phyloP scores from a whole-genome alignment of 2,113 vertebrate species.

The Numenius arquata region DNA sequence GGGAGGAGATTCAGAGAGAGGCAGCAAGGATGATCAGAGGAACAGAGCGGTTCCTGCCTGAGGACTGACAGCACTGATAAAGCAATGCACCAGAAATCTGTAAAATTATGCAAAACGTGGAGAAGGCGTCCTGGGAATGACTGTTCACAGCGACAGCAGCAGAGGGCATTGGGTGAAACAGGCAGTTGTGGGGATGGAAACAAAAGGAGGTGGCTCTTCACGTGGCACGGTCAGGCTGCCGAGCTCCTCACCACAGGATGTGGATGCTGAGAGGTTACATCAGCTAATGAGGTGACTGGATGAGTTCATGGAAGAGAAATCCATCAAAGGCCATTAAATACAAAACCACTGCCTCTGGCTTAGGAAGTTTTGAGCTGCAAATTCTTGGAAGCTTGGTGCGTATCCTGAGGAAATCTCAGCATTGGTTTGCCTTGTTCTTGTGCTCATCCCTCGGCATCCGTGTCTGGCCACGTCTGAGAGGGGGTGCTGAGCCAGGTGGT shows the following conservation, averaged over 20 bases:
- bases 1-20: background rate
- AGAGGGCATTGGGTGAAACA: background rate
- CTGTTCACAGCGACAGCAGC: background rate
- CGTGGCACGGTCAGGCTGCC: background rate
- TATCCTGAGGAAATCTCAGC: background rate
- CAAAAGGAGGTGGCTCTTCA: background rate
- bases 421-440: background rate
- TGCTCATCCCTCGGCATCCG: fast-evolving
- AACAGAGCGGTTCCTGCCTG: background rate
- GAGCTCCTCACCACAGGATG: conserved; percentile 49
- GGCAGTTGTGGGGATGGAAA: background rate
- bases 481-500: background rate
- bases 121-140: background rate
- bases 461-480: background rate
- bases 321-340: conserved; percentile 39
- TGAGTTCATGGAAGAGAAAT: conserved; percentile 64
- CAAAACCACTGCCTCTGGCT: conserved; percentile 45
- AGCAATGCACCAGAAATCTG: background rate
- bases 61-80: background rate
- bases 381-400: conserved; percentile 1
- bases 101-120: background rate
- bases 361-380: conserved; percentile 1
- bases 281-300: conserved; percentile 57
- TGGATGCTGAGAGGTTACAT: conserved; percentile 46
- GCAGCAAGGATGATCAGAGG: background rate